Evolutionary conservation across 2,888 invertebrate species (phyloP).

Genomic region (Cyclophora albipunctata): DNA sequence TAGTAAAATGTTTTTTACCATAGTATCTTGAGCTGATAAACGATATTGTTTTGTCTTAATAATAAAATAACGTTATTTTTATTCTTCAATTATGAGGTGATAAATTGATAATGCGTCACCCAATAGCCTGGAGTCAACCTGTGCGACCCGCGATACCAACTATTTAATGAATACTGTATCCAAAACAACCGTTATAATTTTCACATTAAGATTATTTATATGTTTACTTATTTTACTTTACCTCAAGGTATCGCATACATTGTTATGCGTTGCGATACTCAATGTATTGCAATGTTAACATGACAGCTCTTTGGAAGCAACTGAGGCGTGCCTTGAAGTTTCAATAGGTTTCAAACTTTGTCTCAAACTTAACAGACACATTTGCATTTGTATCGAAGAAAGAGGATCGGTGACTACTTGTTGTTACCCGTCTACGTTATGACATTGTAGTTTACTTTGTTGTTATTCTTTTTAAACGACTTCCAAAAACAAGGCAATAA

Average conservation of each 20-base stretch:
- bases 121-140: slow-evolving; percentile 36
- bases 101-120: slow-evolving; percentile 20
- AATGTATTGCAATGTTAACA: slow-evolving; percentile 4
- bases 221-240: slow-evolving; percentile 18
- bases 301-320: too few species aligned
- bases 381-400: too few species aligned
- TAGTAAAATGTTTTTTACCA: slow-evolving; percentile 4
- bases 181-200: slow-evolving; percentile 45
- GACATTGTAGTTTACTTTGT: too few species aligned
- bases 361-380: too few species aligned
- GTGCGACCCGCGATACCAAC: slow-evolving; percentile 48
- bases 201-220: slow-evolving; percentile 25
- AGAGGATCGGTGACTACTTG: too few species aligned
- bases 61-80: not conserved
- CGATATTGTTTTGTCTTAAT: too few species aligned
- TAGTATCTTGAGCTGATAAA: too few species aligned
- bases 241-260: slow-evolving; percentile 10
- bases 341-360: too few species aligned
- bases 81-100: slow-evolving; percentile 8
- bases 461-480: too few species aligned
- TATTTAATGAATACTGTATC: slow-evolving; percentile 56
- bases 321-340: too few species aligned
- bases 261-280: slow-evolving; percentile 1
- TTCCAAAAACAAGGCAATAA: too few species aligned
- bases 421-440: too few species aligned